Conservation (phyloP, 1,140 invertebrate genomes). For the Palaemon carinicauda region DNA sequence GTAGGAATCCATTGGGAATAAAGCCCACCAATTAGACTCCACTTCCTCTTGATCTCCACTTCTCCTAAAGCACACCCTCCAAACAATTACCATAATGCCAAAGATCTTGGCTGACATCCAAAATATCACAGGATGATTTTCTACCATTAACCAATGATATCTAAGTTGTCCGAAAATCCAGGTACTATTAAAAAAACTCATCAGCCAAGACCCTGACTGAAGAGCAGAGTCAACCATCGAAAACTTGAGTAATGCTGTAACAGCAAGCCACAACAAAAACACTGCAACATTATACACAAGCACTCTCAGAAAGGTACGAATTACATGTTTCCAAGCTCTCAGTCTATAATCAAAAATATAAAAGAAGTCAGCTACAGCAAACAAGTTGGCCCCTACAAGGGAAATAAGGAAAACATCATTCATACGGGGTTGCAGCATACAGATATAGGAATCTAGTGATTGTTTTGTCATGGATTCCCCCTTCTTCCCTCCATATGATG, state of each 20-base stretch:
- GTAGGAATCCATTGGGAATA: slow-evolving; percentile 61
- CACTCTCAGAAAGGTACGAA: slow-evolving; percentile 15
- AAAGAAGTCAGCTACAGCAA: slow-evolving; percentile 41
- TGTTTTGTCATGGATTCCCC: slow-evolving; percentile 24
- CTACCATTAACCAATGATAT: slow-evolving; percentile 48
- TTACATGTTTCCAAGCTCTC: slow-evolving; percentile 31
- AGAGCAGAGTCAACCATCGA: background rate
- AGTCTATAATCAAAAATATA: slow-evolving; percentile 28
- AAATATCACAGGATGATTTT: slow-evolving; percentile 32
- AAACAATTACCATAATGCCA: background rate
- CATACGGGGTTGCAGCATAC: slow-evolving; percentile 42
- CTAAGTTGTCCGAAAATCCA: slow-evolving; percentile 30
- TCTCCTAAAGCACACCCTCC: slow-evolving; percentile 7
- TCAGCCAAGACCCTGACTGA: slow-evolving; percentile 29
- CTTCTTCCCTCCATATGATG: slow-evolving; percentile 29
- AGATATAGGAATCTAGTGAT: slow-evolving; percentile 33
- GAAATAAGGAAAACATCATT: slow-evolving; percentile 49
- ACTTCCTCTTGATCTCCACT: slow-evolving; percentile 25
- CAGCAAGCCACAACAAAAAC: slow-evolving; percentile 36
- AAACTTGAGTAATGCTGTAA: slow-evolving; percentile 36
- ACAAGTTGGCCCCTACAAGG: slow-evolving; percentile 24
- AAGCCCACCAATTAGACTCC: slow-evolving; percentile 60
- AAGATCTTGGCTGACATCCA: slow-evolving; percentile 28
- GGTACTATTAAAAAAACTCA: slow-evolving; percentile 23
- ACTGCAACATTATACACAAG: slow-evolving; percentile 29